Percentiles rank a stretch among this genome's conserved stretches.
Evolutionary conservation across 2,113 vertebrate species (phyloP).

Genomic region (Electrona antarctica): DNA sequence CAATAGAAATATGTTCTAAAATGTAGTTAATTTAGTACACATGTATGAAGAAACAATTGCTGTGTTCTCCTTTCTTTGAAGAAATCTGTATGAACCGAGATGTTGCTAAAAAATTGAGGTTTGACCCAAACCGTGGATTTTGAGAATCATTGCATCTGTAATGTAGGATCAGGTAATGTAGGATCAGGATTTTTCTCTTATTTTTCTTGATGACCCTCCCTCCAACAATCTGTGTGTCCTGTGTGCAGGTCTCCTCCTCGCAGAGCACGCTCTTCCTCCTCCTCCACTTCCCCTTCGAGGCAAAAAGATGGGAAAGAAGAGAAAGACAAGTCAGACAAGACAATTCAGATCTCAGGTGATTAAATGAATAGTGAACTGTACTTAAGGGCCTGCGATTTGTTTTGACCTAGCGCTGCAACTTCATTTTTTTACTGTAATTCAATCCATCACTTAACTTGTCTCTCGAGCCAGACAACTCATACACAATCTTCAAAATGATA

Average conservation of each 20-base stretch:
- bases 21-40: too few species aligned
- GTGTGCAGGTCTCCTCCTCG: slow-evolving; percentile 82
- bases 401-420: background rate
- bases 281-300: slow-evolving; percentile 84
- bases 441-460: background rate
- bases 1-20: too few species aligned
- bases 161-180: background rate
- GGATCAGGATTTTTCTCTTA: background rate
- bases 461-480: background rate
- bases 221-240: slow-evolving; percentile 42
- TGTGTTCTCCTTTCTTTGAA: too few species aligned
- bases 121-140: background rate
- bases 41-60: too few species aligned
- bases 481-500: background rate
- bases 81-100: too few species aligned
- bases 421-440: too few species aligned
- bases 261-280: slow-evolving; percentile 87
- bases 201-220: slow-evolving; percentile 34
- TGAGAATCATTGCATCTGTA: background rate
- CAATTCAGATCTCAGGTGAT: slow-evolving; percentile 91
- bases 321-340: slow-evolving; percentile 78
- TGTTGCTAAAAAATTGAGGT: background rate
- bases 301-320: slow-evolving; percentile 86
- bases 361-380: background rate
- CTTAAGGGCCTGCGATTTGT: background rate